These are phyloP conservation scores for Drosophila stalkeri DNA, from an alignment of 2,888 invertebrate genomes.

Conservation along the genomic window DNA sequence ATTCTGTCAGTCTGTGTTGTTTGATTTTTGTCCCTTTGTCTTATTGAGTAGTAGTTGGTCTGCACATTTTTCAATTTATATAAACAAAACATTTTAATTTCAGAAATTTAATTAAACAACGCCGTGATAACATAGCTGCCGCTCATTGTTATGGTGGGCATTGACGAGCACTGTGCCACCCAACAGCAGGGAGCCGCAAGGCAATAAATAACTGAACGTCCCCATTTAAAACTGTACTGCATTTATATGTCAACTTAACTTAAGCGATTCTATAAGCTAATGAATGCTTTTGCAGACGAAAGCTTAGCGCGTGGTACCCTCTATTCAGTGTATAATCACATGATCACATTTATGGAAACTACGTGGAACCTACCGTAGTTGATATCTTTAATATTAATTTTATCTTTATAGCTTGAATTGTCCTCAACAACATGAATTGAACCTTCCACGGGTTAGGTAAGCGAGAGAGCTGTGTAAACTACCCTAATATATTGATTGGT, in stretches of 20 bases:
- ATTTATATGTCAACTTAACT: slow-evolving; percentile 18
- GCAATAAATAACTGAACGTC: slow-evolving; percentile 27
- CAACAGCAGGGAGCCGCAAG: slow-evolving; percentile 19
- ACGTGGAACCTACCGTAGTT: background rate
- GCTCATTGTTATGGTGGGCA: slow-evolving; percentile 39
- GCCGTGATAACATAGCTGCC: slow-evolving; percentile 65
- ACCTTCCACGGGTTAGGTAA: background rate
- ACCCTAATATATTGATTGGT: background rate
- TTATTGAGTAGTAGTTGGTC: slow-evolving; percentile 58
- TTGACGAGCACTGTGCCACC: slow-evolving; percentile 50
- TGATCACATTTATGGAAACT: background rate
- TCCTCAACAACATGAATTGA: background rate
- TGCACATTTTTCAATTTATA: slow-evolving; percentile 84
- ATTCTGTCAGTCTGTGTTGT: slow-evolving; percentile 19
- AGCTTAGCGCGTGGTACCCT: background rate
- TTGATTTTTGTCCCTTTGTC: slow-evolving; percentile 47
- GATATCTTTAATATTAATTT: background rate
- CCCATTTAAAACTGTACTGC: slow-evolving; percentile 18
- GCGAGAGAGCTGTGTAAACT: background rate
- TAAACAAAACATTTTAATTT: slow-evolving; percentile 86
- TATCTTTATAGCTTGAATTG: background rate
- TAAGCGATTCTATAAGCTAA: background rate
- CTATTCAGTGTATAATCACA: background rate
- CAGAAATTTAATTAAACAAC: slow-evolving; percentile 85
- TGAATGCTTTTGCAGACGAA: no score